Conservation (phyloP, 2,113 vertebrate genomes). For the Turnix velox region DNA sequence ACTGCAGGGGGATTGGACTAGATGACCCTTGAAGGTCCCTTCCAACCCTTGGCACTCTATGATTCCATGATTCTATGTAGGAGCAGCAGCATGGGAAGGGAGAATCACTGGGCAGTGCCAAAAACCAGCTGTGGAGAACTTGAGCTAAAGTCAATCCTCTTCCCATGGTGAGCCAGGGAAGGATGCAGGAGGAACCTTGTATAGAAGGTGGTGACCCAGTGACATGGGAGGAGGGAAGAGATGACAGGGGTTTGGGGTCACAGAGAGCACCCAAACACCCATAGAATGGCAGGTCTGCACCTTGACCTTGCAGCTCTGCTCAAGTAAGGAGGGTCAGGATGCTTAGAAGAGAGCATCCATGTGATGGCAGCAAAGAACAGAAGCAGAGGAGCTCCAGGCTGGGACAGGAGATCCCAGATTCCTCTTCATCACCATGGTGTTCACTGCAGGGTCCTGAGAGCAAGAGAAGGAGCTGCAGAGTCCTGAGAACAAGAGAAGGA, state of each 20-base stretch:
- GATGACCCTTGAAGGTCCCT: no score
- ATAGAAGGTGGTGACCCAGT: background rate
- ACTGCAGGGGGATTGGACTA: no score
- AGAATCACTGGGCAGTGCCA: background rate
- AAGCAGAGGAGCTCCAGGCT: rapidly evolving
- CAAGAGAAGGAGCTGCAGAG: background rate
- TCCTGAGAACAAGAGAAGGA: background rate
- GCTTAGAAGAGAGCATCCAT: constrained; percentile 20
- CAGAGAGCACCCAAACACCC: background rate
- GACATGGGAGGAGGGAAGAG: background rate
- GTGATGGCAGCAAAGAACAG: constrained; percentile 54
- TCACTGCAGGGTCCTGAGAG: background rate
- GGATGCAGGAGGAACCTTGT: rapidly evolving
- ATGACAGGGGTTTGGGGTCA: rapidly evolving
- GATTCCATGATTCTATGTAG: no score
- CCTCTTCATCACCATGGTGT: rapidly evolving
- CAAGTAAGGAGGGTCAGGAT: background rate
- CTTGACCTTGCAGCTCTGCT: background rate
- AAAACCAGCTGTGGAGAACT: background rate
- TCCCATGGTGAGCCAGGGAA: background rate
- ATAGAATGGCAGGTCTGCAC: background rate
- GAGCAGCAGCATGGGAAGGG: background rate
- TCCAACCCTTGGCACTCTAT: no score
- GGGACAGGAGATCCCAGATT: background rate
- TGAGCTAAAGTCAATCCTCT: background rate